Percentiles rank a stretch among this genome's conserved stretches.
Evolutionary conservation across 2,797 vertebrate genomes (phyloP).

Genomic region (Furcifer pardalis): DNA sequence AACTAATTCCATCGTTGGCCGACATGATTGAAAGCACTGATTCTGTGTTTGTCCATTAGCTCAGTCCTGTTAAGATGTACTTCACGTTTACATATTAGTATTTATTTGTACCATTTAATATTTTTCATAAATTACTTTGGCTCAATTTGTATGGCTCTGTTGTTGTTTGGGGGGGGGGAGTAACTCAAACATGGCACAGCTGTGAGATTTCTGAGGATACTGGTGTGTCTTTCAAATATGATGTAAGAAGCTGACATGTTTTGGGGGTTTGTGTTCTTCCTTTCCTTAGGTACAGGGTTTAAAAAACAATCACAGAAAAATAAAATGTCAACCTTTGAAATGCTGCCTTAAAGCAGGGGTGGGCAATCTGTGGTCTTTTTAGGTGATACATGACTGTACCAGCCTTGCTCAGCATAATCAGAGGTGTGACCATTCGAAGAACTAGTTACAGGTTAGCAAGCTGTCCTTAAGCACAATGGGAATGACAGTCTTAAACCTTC

Average conservation of each 20-base stretch:
- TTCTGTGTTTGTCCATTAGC: slow-evolving; percentile 10
- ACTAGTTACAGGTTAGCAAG: too few relatives aligned
- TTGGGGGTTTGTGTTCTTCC: neutral
- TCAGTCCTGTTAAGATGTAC: neutral
- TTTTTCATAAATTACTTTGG: slow-evolving; percentile 21
- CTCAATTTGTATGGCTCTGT: neutral
- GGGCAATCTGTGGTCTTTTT: neutral
- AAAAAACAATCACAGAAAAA: neutral
- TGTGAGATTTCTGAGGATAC: neutral
- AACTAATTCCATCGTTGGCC: neutral
- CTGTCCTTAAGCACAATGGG: neutral
- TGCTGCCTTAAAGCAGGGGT: neutral
- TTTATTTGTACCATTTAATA: slow-evolving; percentile 35
- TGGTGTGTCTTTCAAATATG: neutral
- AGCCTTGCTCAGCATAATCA: too few relatives aligned
- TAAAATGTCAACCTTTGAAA: neutral
- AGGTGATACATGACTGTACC: too few relatives aligned
- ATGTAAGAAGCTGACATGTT: neutral
- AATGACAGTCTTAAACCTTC: neutral
- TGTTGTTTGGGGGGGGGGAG: neutral
- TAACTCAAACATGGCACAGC: neutral
- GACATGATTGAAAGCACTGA: neutral
- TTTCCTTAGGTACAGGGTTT: neutral
- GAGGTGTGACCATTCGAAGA: too few relatives aligned
- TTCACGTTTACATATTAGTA: slow-evolving; percentile 14